Evolutionary conservation across 2,888 invertebrate genomes (phyloP).

Genomic region (Drosophila atripex): DNA sequence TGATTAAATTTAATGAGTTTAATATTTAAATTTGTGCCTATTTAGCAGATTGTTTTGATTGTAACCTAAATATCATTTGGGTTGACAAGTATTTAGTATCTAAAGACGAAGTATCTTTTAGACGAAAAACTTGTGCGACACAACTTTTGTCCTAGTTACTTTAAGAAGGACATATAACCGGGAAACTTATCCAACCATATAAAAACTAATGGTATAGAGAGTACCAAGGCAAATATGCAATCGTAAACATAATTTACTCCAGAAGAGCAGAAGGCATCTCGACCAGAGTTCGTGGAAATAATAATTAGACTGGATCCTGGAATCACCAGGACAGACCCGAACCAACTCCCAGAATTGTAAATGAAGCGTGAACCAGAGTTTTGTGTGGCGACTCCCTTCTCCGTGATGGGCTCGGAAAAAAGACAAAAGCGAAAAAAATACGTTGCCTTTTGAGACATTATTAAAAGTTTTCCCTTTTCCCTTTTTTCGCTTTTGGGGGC

Average conservation of each 20-base stretch:
- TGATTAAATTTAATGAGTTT: slow-evolving; percentile 39
- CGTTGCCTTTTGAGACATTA: slow-evolving; percentile 75
- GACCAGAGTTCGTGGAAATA: slow-evolving; percentile 67
- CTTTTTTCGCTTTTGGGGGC: slow-evolving; percentile 18
- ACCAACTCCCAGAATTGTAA: slow-evolving; percentile 69
- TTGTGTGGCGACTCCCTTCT: slow-evolving; percentile 23
- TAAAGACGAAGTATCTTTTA: not conserved
- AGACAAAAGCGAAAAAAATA: slow-evolving; percentile 48
- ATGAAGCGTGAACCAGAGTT: slow-evolving; percentile 78
- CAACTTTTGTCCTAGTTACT: slow-evolving; percentile 50
- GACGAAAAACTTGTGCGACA: not conserved
- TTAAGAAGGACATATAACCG: slow-evolving; percentile 46
- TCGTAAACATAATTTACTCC: slow-evolving; percentile 74
- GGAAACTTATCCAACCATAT: slow-evolving; percentile 32
- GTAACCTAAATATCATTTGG: not conserved
- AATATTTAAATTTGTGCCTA: slow-evolving; percentile 33
- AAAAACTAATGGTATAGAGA: slow-evolving; percentile 61
- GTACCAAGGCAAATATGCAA: slow-evolving; percentile 43
- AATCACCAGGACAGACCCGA: slow-evolving; percentile 48
- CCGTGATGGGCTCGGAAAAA: not conserved
- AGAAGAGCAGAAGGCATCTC: slow-evolving; percentile 55
- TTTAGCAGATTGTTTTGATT: slow-evolving; percentile 14
- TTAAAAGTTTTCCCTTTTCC: slow-evolving; percentile 67
- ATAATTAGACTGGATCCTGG: slow-evolving; percentile 65
- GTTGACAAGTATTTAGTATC: not conserved